Evolutionary conservation across 2,888 invertebrate species (phyloP).

Genomic region (Aporophyla lueneburgensis): DNA sequence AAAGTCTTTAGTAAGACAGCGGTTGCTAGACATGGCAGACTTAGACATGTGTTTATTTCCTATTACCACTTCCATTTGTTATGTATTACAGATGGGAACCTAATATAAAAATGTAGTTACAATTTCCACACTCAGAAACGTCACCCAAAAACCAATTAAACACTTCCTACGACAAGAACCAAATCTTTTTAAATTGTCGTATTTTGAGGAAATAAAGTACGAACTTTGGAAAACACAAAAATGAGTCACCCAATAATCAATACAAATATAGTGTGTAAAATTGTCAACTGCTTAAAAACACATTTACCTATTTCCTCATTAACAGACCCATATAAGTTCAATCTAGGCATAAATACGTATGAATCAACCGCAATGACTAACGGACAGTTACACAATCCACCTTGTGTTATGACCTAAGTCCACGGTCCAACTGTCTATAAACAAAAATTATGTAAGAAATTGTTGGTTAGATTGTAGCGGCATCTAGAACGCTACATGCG

Average conservation of each 20-base stretch:
- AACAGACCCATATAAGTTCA: slow-evolving; percentile 27
- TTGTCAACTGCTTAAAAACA: slow-evolving; percentile 21
- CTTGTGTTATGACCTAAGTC: slow-evolving; percentile 30
- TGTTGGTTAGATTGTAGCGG: slow-evolving; percentile 11
- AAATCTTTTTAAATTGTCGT: not conserved
- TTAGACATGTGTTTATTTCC: not conserved
- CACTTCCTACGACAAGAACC: not conserved
- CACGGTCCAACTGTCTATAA: slow-evolving; percentile 40
- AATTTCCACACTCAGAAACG: not conserved
- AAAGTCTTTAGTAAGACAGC: not conserved
- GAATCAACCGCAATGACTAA: slow-evolving; percentile 57
- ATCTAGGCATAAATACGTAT: slow-evolving; percentile 45
- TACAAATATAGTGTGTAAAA: slow-evolving; percentile 8
- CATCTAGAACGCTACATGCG: no score
- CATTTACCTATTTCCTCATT: slow-evolving; percentile 36
- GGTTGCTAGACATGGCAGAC: not conserved
- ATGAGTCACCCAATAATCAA: slow-evolving; percentile 20
- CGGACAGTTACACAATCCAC: slow-evolving; percentile 36
- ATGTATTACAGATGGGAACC: not conserved
- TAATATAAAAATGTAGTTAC: not conserved
- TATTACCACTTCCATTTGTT: not conserved
- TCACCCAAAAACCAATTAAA: not conserved
- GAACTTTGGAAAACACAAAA: not conserved
- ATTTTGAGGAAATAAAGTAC: not conserved
- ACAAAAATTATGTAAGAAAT: slow-evolving; percentile 17